phyloP scores from a whole-genome alignment of 1,140 invertebrate species.

The Polypedilum vanderplanki region DNA sequence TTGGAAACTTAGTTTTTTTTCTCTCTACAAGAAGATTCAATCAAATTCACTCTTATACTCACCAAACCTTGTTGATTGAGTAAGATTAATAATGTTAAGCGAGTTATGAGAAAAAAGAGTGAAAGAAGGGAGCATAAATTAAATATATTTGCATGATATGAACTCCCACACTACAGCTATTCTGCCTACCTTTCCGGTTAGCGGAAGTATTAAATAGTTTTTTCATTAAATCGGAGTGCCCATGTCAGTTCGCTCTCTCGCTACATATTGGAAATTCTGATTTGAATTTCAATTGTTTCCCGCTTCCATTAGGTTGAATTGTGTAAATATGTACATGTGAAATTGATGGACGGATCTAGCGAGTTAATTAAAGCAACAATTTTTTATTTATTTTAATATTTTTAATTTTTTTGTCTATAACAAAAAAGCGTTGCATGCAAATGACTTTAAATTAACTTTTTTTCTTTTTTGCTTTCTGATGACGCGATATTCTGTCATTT shows the following conservation, averaged over 20 bases:
- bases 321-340: not conserved
- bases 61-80: too few species aligned
- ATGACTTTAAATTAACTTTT: constrained; percentile 2
- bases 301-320: not conserved
- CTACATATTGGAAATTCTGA: constrained; percentile 25
- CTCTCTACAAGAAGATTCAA: too few species aligned
- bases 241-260: not conserved
- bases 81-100: too few species aligned
- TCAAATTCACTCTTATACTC: too few species aligned
- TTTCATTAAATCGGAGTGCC: constrained; percentile 18
- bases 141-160: constrained; percentile 3
- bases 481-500: not conserved
- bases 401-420: not conserved
- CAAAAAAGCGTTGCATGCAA: constrained; percentile 12
- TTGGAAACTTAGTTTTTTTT: too few species aligned
- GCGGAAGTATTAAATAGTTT: constrained; percentile 27
- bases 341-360: not conserved
- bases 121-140: constrained; percentile 12
- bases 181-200: not conserved
- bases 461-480: not conserved
- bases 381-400: not conserved
- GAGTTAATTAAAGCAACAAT: constrained; percentile 10
- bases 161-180: not conserved
- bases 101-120: not conserved
- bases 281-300: constrained; percentile 28